Conservation (phyloP, 2,113 vertebrate genomes). For the Collichthys lucidus region DNA sequence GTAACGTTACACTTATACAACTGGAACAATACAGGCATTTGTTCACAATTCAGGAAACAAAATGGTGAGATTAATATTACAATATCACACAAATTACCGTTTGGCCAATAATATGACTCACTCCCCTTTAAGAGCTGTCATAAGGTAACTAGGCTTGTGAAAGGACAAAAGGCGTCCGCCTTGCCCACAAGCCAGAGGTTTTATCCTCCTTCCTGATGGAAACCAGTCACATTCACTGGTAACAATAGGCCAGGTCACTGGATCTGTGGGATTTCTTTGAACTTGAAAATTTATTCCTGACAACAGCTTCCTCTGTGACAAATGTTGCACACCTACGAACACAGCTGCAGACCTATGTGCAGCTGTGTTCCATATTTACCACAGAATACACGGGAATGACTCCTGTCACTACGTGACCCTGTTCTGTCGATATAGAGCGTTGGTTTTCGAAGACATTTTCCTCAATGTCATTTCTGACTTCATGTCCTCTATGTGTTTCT, state of each 20-base stretch:
- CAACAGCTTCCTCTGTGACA: constrained; percentile 34
- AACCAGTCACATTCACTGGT: constrained; percentile 61
- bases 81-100: constrained; percentile 58
- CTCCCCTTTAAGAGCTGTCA: constrained; percentile 49
- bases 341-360: background rate
- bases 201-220: constrained; percentile 48
- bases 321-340: constrained; percentile 18
- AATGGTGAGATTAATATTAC: constrained; percentile 37
- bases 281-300: constrained; percentile 57
- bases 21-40: constrained; percentile 12
- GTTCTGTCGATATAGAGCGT: background rate
- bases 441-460: background rate
- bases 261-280: constrained; percentile 63
- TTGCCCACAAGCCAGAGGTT: constrained; percentile 57
- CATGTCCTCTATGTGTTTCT: background rate
- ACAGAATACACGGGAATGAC: background rate
- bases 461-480: background rate
- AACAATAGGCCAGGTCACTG: constrained; percentile 67
- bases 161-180: constrained; percentile 30
- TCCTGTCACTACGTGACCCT: background rate
- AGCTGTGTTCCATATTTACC: background rate
- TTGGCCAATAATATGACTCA: constrained; percentile 27
- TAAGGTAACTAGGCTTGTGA: constrained; percentile 30
- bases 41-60: constrained; percentile 34
- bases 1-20: background rate